phyloP scores from a whole-genome alignment of 2,113 vertebrate species.

The Nymphicus hollandicus region DNA sequence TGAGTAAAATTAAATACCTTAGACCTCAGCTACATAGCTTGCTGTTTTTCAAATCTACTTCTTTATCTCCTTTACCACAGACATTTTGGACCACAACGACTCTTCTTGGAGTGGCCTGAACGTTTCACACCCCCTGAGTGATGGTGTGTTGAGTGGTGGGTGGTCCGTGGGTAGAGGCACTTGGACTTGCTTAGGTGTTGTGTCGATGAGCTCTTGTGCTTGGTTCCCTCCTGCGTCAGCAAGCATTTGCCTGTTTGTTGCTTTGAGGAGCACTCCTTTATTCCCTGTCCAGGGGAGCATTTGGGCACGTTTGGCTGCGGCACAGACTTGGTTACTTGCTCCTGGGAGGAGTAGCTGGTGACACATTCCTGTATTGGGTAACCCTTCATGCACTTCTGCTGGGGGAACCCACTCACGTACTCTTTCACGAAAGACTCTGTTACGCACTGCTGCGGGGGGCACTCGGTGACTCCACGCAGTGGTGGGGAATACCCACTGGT shows the following conservation, averaged over 20 bases:
- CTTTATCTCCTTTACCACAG: not conserved
- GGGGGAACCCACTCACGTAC: fast-evolving
- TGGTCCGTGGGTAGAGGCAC: not conserved
- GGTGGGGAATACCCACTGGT: not conserved
- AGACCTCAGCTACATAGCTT: not conserved
- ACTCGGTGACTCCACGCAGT: not conserved
- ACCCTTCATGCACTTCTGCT: not conserved
- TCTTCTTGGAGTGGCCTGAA: not conserved
- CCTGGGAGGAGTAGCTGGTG: not conserved
- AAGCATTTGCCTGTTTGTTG: not conserved
- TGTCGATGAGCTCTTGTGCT: not conserved
- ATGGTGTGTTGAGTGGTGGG: not conserved
- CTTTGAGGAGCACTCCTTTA: not conserved
- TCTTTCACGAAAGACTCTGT: not conserved
- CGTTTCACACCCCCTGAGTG: not conserved
- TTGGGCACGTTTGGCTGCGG: fast-evolving
- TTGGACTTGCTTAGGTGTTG: not conserved
- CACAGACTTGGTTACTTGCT: not conserved
- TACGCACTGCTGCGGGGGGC: not conserved
- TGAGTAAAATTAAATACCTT: not conserved
- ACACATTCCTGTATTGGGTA: not conserved
- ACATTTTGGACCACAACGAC: not conserved
- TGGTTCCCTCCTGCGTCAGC: not conserved
- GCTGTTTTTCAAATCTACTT: not conserved
- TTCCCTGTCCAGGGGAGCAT: not conserved